Conservation (phyloP, 2,113 vertebrate genomes). For the Pygoscelis adeliae region DNA sequence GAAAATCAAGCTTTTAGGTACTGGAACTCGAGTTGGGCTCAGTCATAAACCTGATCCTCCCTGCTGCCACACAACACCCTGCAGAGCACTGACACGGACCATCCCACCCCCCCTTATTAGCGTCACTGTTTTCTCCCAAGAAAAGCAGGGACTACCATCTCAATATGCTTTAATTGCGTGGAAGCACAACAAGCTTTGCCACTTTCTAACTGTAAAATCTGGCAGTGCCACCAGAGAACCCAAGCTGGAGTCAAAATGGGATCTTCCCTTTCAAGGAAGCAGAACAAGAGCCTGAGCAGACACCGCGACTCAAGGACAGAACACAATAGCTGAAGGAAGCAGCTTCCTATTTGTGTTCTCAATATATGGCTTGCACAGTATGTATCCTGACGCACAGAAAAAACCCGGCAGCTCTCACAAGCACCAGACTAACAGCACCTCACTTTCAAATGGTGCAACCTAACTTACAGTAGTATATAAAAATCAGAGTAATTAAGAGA, state of each 20-base stretch:
- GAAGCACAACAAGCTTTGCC: neutral
- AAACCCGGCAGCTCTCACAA: neutral
- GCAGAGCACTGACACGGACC: neutral
- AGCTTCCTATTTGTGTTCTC: neutral
- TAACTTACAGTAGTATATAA: no score
- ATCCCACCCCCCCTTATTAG: neutral
- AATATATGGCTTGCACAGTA: neutral
- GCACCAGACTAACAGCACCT: neutral
- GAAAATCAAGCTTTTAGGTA: neutral
- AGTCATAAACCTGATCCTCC: neutral
- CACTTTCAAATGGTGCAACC: neutral
- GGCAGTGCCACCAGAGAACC: neutral
- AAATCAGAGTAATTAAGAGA: neutral
- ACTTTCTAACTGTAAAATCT: neutral
- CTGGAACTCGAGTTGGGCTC: neutral
- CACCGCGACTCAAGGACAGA: fast-evolving
- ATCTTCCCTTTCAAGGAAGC: neutral
- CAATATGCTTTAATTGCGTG: fast-evolving
- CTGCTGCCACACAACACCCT: neutral
- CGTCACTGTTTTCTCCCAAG: neutral
- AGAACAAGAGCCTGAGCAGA: neutral
- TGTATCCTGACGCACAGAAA: neutral
- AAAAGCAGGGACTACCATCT: neutral
- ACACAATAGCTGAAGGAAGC: neutral
- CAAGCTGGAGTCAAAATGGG: neutral